Base-by-base conservation (phyloP, 2,797 vertebrate genomes). In the Lutjanus argentimaculatus region DNA sequence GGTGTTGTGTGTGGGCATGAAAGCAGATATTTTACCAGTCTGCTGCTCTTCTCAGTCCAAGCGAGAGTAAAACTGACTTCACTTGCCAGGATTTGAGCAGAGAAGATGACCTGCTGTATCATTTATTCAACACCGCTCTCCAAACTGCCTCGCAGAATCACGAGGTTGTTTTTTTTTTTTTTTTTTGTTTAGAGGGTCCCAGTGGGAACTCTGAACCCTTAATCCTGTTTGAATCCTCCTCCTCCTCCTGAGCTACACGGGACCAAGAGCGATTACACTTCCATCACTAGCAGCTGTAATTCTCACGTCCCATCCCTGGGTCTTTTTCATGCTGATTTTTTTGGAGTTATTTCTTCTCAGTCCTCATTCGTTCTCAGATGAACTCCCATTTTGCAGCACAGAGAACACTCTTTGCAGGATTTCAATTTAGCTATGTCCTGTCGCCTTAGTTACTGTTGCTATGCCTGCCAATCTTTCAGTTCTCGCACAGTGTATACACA, bases 181-280 rank as follows among this genome's bases (percentile, higher is more conserved):
- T 52, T 53, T 46, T 40, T 59, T 52, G 1, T 61, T 61, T 22
- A 72, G 40, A 17, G 19, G 51, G 14, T 19, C 52, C 36, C 16
- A 2, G 45, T 43, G 75, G 53, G 69, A 81, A 63, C 52, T 36
- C 30, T 59, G 59, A 76, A 79, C 67, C 49, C 51, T 49, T 79
- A 52, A 88, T 72, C 84, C 84, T 55, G 61, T 78, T 74, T 56
- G 71, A 83, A 83, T 71, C 67, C 58, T 75, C 55, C 72, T 77
- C 42, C 55, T 86, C 64, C 64, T 52, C 65, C 67, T 36, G 84
- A 85, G 64, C 63, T 64, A 43, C 71, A 69, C 58, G 62, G 59
- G 58, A 80, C 53, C 67, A 52, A 67, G 42, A 86, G 65, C 1
- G 40, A 74, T 25, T 62, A 70, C 64, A 65, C 46, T 45, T 83